These are phyloP conservation scores for Mya arenaria DNA, from an alignment of 1,140 invertebrate species.

Conservation along the genomic window DNA sequence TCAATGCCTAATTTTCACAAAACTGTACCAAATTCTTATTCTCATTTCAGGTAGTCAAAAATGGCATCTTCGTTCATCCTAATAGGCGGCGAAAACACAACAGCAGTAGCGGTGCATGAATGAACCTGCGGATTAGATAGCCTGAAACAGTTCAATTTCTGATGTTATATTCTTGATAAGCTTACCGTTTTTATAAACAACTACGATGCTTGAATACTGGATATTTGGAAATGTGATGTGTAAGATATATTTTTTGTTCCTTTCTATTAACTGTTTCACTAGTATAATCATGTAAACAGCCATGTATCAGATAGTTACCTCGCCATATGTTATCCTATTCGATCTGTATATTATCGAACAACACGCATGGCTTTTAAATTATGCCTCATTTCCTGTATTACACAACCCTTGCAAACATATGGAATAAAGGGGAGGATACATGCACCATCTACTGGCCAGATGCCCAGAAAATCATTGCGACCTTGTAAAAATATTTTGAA, in stretches of 20 bases:
- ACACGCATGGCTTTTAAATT: slow-evolving; percentile 78
- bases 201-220: slow-evolving; percentile 92
- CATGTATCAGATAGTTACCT: slow-evolving; percentile 98
- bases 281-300: slow-evolving; percentile 96
- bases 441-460: slow-evolving; percentile 77
- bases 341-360: slow-evolving; percentile 86
- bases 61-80: background rate
- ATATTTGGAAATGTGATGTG: slow-evolving; percentile 95
- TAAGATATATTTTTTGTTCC: slow-evolving; percentile 92
- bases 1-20: too few relatives aligned
- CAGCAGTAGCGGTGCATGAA: background rate
- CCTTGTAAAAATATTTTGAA: too few relatives aligned
- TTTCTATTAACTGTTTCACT: slow-evolving; percentile 97
- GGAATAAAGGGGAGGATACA: slow-evolving; percentile 58
- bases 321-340: slow-evolving; percentile 97
- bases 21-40: too few relatives aligned
- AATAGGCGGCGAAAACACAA: slow-evolving; percentile 33
- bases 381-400: slow-evolving; percentile 89
- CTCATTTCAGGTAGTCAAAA: background rate
- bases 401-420: slow-evolving; percentile 80
- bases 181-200: slow-evolving; percentile 95
- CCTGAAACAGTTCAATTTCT: slow-evolving; percentile 87
- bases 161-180: slow-evolving; percentile 97
- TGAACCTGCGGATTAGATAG: background rate
- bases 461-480: too few relatives aligned